phyloP scores from a whole-genome alignment of 2,888 invertebrate genomes.

The Blera fallax region DNA sequence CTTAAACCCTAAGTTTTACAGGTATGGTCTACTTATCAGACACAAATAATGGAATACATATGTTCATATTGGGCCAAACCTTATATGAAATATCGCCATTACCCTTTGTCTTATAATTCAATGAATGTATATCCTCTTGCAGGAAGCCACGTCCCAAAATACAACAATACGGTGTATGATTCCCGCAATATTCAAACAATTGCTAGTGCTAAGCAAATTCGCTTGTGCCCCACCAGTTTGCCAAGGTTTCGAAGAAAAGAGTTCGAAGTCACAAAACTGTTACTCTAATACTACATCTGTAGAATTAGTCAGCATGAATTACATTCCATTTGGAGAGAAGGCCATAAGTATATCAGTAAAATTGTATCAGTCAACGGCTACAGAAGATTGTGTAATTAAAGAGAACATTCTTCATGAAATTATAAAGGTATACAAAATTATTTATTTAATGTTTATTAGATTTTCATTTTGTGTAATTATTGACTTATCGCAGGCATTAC shows the following conservation, averaged over 20 bases:
- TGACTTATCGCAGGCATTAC: constrained; percentile 83
- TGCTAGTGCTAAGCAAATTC: constrained; percentile 86
- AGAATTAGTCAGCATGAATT: constrained; percentile 91
- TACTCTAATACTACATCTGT: constrained; percentile 82
- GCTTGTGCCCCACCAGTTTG: constrained; percentile 86
- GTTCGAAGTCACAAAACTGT: constrained; percentile 81
- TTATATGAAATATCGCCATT: no score
- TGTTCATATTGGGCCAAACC: no score
- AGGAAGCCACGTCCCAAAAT: constrained; percentile 85
- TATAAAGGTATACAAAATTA: constrained; percentile 79
- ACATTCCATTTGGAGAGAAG: constrained; percentile 93
- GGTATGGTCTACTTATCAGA: no score
- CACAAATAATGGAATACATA: no score
- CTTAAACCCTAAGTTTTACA: no score
- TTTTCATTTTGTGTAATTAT: background rate
- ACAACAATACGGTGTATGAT: constrained; percentile 86
- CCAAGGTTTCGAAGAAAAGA: constrained; percentile 82
- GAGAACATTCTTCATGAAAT: constrained; percentile 88
- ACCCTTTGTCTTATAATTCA: constrained; percentile 7
- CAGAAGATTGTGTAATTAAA: constrained; percentile 87
- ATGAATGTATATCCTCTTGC: background rate
- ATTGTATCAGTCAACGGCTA: constrained; percentile 89
- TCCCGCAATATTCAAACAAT: constrained; percentile 86
- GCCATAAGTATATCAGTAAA: constrained; percentile 88
- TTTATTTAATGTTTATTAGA: background rate